Conservation (phyloP, 1,140 invertebrate genomes). For the Procambarus clarkii region DNA sequence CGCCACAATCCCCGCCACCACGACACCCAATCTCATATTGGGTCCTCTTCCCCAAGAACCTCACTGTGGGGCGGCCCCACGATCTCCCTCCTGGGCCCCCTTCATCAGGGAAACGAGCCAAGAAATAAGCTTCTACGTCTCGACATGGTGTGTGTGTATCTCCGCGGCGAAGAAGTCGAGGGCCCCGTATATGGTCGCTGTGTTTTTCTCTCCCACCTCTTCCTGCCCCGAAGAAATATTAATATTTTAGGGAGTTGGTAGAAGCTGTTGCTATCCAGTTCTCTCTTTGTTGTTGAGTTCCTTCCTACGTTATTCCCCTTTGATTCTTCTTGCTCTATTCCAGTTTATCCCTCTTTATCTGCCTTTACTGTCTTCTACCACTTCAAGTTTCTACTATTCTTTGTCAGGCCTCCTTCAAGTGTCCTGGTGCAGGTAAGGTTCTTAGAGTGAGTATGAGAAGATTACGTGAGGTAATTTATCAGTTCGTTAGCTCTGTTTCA, state of each 20-base stretch:
- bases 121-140: conserved; percentile 37
- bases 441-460: background rate
- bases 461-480: background rate
- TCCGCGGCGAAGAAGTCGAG: background rate
- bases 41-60: background rate
- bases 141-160: conserved; percentile 35
- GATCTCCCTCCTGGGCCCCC: conserved; percentile 40
- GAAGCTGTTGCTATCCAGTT: background rate
- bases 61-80: background rate
- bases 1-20: background rate
- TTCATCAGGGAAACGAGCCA: conserved; percentile 53
- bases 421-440: background rate
- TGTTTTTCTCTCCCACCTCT: background rate
- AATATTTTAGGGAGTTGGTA: conserved; percentile 29
- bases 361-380: too few relatives aligned
- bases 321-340: too few relatives aligned
- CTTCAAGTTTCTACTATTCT: background rate
- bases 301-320: too few relatives aligned
- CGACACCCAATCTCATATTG: conserved; percentile 8
- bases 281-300: background rate
- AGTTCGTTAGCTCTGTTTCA: background rate
- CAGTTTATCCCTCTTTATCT: too few relatives aligned
- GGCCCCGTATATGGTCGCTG: background rate
- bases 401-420: background rate
- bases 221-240: conserved; percentile 15